phyloP scores from a whole-genome alignment of 2,113 vertebrate species.

The Hiodon tergisus region DNA sequence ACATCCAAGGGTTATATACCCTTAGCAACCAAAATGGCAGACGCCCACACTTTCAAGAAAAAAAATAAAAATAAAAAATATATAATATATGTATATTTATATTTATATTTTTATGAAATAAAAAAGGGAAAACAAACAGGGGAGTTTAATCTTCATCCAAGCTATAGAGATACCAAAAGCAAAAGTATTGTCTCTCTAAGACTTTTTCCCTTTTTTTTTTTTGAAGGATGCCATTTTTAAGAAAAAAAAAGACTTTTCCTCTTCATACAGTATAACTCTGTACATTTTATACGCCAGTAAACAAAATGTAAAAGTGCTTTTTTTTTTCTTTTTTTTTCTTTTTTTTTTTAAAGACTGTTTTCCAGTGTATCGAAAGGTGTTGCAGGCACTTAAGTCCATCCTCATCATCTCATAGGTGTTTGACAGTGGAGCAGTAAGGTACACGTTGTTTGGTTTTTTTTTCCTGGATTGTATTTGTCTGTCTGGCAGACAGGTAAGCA shows the following conservation, averaged over 20 bases:
- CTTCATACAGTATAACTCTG: constrained; percentile 43
- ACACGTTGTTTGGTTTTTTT: constrained; percentile 30
- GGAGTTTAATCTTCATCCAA: constrained; percentile 26
- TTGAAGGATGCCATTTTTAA: constrained; percentile 42
- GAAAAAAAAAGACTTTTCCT: constrained; percentile 27
- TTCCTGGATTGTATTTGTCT: constrained; percentile 29
- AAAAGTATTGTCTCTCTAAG: background rate
- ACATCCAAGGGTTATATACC: constrained; percentile 22
- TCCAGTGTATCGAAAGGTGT: constrained; percentile 58
- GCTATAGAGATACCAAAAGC: constrained; percentile 30
- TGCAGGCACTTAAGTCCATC: constrained; percentile 67
- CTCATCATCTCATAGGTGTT: constrained; percentile 42
- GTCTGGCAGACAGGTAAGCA: constrained; percentile 8
- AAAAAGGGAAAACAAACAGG: constrained; percentile 28
- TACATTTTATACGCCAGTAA: constrained; percentile 51
- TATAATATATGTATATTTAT: constrained; percentile 27
- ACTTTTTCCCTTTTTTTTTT: constrained; percentile 31
- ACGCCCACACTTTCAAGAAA: constrained; percentile 43
- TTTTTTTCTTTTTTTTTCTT: constrained; percentile 19
- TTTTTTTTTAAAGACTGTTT: constrained; percentile 50
- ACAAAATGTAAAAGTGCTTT: constrained; percentile 63
- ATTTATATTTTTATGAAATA: constrained; percentile 38
- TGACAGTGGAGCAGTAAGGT: constrained; percentile 40
- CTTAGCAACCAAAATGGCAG: constrained; percentile 41
- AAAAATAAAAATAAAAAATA: constrained; percentile 39